Evolutionary conservation across 2,113 vertebrate genomes (phyloP), one percentile per base, ranked within the genome.

Genomic region (Rhinopithecus roxellana): DNA sequence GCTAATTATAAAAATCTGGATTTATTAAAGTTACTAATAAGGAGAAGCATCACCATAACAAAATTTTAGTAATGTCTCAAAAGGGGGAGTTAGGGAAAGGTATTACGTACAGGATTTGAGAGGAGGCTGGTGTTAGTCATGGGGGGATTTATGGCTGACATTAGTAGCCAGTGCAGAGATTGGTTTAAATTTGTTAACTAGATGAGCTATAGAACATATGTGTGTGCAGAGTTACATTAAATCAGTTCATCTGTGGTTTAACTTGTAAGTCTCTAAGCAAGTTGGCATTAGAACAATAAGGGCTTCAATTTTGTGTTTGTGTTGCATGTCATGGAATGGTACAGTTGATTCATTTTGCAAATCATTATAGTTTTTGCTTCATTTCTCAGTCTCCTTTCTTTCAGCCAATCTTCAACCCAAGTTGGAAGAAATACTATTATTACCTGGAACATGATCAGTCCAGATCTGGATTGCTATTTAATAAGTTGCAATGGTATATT

Each of bases 161-260:
- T 38, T 52, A 48, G 12, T 48, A 74, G 25, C 30, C n/a, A 70
- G 22, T n/a, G n/a, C 23, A 95, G 43, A 57, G 25, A 79, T 13
- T 89, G n/a, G 30, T 79, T 83, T 84, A 48, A 92, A 95, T 92
- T 61, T 97, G 12, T 84, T 89, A 69, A 84, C 25, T 89, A 89
- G n/a, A 10, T 43, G 35, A 96, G 74, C 52, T 92, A 22, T 80
- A 89, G 25, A 84, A 80, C 11, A 55, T 14, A 38, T 59, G 32
- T 55, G 16, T 83, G 38, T 48, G 38, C 8, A 96, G 74, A 84
- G 45, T 93, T 79, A 93, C 10, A 89, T 67, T 32, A 93, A 77
- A 77, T 27, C 13, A 22, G n/a, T 84, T 88, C 48, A 59, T 40
- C 35, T 88, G 20, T 57, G 45, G 85, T 81, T 80, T 93, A 59